Conservation (phyloP, 2,797 vertebrate species). For the Agapornis canus region DNA sequence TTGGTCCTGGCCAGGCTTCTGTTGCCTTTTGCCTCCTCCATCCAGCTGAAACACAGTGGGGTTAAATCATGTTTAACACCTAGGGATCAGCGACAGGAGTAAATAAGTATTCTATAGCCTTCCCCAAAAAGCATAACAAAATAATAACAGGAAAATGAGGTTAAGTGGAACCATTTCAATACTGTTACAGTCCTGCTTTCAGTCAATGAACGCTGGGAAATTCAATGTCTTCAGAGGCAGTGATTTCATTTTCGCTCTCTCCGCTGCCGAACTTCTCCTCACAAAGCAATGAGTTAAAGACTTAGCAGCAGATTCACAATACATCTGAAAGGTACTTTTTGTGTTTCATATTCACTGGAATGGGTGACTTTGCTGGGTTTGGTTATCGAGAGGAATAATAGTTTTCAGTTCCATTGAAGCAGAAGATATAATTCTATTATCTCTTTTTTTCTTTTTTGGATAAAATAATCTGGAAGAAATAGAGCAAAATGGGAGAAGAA, state of each 20-base stretch:
- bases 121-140: conserved; percentile 38
- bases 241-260: background rate
- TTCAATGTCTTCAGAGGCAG: background rate
- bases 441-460: background rate
- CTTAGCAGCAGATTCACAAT: conserved; percentile 6
- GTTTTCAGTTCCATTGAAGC: conserved; percentile 62
- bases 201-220: conserved; percentile 27
- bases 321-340: conserved; percentile 31
- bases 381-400: conserved; percentile 37
- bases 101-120: background rate
- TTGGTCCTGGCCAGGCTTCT: background rate
- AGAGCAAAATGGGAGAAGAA: conserved; percentile 21
- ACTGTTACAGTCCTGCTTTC: background rate
- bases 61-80: background rate
- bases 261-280: background rate
- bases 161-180: conserved; percentile 50
- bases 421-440: conserved; percentile 50
- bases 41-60: background rate
- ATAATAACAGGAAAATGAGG: conserved; percentile 15
- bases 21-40: background rate
- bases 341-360: conserved; percentile 53
- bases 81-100: background rate
- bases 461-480: conserved; percentile 50
- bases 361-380: conserved; percentile 25
- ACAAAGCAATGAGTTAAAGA: conserved; percentile 44